Evolutionary conservation across 2,888 invertebrate species (phyloP).

Genomic region (Chirona hameri): DNA sequence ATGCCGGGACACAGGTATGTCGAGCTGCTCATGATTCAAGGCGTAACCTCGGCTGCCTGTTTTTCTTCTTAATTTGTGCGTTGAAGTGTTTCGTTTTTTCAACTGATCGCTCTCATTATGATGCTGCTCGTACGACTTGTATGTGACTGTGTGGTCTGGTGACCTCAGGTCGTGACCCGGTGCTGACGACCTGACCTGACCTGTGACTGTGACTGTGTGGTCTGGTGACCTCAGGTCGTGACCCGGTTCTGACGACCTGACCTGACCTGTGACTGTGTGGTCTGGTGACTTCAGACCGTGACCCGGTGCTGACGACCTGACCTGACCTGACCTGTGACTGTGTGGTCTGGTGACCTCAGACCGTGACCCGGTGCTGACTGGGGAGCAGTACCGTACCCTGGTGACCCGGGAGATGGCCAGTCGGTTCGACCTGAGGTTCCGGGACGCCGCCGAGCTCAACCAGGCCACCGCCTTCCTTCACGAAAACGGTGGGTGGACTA

Average conservation of each 20-base stretch:
- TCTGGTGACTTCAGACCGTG: background rate
- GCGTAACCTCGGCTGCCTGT: background rate
- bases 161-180: background rate
- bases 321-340: background rate
- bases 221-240: background rate
- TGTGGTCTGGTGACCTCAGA: constrained; percentile 44
- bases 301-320: background rate
- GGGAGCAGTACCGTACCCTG: constrained; percentile 67
- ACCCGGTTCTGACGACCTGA: no score
- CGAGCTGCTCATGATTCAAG: constrained; percentile 2
- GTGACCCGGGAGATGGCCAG: constrained; percentile 60
- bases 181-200: background rate
- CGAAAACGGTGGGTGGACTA: constrained; percentile 72
- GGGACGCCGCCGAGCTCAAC: constrained; percentile 75
- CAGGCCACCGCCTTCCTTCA: constrained; percentile 95
- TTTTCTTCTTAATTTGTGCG: no score
- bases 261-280: no score
- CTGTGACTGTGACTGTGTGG: no score
- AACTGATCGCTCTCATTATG: background rate
- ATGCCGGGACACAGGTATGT: no score
- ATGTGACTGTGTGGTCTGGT: background rate
- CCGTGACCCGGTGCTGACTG: constrained; percentile 74
- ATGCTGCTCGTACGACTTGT: background rate
- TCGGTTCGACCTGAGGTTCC: constrained; percentile 65
- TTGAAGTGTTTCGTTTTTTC: no score